Base-by-base conservation (phyloP, 2,888 invertebrate species). In the Gymnocheta viridis region DNA sequence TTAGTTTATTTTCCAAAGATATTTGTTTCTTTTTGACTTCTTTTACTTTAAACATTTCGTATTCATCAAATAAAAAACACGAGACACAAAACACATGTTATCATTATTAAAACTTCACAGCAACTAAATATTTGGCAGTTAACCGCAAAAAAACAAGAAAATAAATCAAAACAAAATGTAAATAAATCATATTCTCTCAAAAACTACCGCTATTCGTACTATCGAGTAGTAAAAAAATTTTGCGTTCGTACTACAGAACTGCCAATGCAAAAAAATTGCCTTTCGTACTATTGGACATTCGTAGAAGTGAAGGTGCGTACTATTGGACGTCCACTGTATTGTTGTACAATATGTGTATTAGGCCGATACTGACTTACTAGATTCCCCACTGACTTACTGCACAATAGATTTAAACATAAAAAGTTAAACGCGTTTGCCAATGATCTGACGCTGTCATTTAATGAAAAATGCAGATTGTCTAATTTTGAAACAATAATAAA, bases 1-100 rank as follows among this genome's bases (percentile, higher is more conserved):
- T 74, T 29, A 73, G 49, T 49, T 24, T 64, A 41, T 64, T 51
- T 66, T 17, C 32, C 12, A 58, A 58, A 58, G 56, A 32, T n/a
- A 54, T 54, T 54, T 22, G 24, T 27, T 27, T 54, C 27, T 47
- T 47, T 17, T 29, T 47, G 22, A 44, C 9, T 17, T 64, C 10
- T 41, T 64, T 41, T 27, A 27, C 9, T 10, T 64, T 17, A 27
- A 47, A 66, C 44, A n/a, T 47, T 19, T 54, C n/a, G 54, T 54
- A 3, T 27, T 54, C 54, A 54, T 24, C 51, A n/a, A 1, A 12
- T n/a, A 51, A 24, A 51, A 7, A 32, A 32, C 4, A 32, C 32
- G 7, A 14, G 41, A 41, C n/a, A 41, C n/a, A 41, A 41, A n/a
- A 41, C 41, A 41, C n/a, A 5, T 41, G n/a, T n/a, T 4, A 41